Percentiles rank a stretch among this genome's conserved stretches.
These are phyloP conservation scores for Bombyx mori DNA, from an alignment of 1,140 invertebrate genomes.

Conservation along the genomic window DNA sequence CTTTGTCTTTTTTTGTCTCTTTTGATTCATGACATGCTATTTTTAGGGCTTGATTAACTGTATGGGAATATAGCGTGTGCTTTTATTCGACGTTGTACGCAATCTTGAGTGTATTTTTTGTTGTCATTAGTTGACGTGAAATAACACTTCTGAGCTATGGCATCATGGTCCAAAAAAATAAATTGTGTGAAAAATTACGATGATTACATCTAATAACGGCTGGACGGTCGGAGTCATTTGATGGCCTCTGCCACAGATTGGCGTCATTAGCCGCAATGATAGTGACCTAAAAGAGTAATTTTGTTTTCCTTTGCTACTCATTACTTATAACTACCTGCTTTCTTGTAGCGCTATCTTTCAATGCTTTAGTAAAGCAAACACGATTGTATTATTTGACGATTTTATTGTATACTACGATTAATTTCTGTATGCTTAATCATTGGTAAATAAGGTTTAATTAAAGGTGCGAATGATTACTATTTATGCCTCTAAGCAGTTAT, in stretches of 20 bases:
- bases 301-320: slow-evolving; percentile 45
- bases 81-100: slow-evolving; percentile 20
- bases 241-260: slow-evolving; percentile 55
- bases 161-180: slow-evolving; percentile 56
- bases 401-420: no score
- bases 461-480: no score
- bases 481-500: no score
- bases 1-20: slow-evolving; percentile 10
- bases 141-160: slow-evolving; percentile 48
- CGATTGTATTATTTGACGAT: no score
- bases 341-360: slow-evolving; percentile 3
- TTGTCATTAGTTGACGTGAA: slow-evolving; percentile 64
- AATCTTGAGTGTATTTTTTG: slow-evolving; percentile 51
- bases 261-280: slow-evolving; percentile 62
- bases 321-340: slow-evolving; percentile 26
- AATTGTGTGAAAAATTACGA: slow-evolving; percentile 70
- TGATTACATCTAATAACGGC: slow-evolving; percentile 64
- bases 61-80: slow-evolving; percentile 11
- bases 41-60: slow-evolving; percentile 11
- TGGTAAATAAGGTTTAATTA: no score
- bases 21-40: slow-evolving; percentile 13
- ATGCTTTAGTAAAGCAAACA: no score
- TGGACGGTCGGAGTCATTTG: slow-evolving; percentile 41
- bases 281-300: slow-evolving; percentile 56
- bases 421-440: no score